Conservation (phyloP, 1,140 invertebrate genomes). For the Zaprionus gabonicus region DNA sequence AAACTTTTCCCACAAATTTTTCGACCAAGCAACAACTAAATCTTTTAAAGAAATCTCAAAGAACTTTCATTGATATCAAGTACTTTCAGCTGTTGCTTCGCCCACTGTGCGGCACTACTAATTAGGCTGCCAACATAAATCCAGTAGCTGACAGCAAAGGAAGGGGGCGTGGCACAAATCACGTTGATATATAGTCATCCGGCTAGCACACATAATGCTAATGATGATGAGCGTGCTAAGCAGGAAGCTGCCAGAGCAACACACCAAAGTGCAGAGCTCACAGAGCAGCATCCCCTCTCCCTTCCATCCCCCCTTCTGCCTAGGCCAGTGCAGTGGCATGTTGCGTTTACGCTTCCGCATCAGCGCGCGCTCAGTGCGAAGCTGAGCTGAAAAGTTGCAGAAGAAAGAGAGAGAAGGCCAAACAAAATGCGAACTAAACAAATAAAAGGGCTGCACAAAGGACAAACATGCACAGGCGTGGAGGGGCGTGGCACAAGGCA, state of each 20-base stretch:
- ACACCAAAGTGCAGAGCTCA: not conserved
- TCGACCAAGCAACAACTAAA: too few relatives aligned
- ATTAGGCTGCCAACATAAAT: conserved; percentile 30
- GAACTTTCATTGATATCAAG: too few relatives aligned
- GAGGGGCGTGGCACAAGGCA: conserved; percentile 8
- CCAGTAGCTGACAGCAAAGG: conserved; percentile 14
- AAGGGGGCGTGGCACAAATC: conserved; percentile 23
- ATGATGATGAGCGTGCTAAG: conserved; percentile 24
- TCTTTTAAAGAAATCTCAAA: too few relatives aligned
- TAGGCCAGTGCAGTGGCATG: conserved; percentile 6
- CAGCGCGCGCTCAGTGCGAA: conserved; percentile 38
- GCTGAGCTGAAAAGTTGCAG: conserved; percentile 29
- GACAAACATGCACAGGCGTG: not conserved
- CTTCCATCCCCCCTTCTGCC: not conserved
- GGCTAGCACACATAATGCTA: conserved; percentile 27
- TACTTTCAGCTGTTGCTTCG: not conserved
- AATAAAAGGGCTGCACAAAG: conserved; percentile 55
- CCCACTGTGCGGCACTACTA: conserved; percentile 9
- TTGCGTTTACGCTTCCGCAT: conserved; percentile 60
- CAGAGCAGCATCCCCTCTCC: not conserved
- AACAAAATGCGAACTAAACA: conserved; percentile 60
- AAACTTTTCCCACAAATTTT: too few relatives aligned
- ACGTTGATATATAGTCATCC: conserved; percentile 24
- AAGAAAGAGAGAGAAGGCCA: conserved; percentile 28
- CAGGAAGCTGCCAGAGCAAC: conserved; percentile 4